A percentile compares a stretch with the other conserved stretches of the same genome.
These are phyloP conservation scores for Pyrochroa serraticornis DNA, from an alignment of 2,888 invertebrate species.

Conservation along the genomic window DNA sequence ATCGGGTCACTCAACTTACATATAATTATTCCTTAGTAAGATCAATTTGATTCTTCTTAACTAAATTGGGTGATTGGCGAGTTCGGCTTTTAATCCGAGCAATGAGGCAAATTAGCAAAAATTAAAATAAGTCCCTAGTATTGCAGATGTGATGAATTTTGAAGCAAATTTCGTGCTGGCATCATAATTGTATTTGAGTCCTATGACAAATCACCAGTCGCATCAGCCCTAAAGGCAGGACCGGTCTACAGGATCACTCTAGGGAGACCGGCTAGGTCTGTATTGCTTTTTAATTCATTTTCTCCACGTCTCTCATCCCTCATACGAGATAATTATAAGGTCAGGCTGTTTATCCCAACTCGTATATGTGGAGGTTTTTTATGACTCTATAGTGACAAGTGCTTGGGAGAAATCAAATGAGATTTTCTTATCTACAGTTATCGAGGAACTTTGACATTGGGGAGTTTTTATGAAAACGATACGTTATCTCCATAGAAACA, in stretches of 20 bases:
- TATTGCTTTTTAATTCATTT: constrained; percentile 29
- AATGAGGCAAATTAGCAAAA: constrained; percentile 18
- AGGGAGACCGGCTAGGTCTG: constrained; percentile 18
- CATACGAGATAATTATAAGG: constrained; percentile 24
- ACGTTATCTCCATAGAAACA: constrained; percentile 13
- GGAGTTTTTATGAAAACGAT: constrained; percentile 21
- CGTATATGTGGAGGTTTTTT: constrained; percentile 13
- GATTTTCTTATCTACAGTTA: constrained; percentile 22
- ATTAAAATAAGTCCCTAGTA: constrained; percentile 22
- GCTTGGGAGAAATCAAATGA: constrained; percentile 6
- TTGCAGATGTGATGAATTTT: constrained; percentile 29
- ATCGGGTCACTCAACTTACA: too few species aligned
- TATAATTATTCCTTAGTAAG: too few species aligned
- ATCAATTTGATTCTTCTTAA: too few species aligned
- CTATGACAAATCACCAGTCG: constrained; percentile 36
- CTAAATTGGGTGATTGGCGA: too few species aligned
- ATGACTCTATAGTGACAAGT: constrained; percentile 7
- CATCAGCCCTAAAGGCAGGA: constrained; percentile 25
- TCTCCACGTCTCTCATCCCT: constrained; percentile 16
- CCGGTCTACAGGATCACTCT: constrained; percentile 26
- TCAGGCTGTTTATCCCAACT: constrained; percentile 19
- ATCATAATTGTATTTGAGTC: constrained; percentile 36
- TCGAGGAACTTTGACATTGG: constrained; percentile 19
- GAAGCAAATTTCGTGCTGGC: constrained; percentile 29
- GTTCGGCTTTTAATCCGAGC: too few species aligned